Evolutionary conservation across 2,797 vertebrate species (phyloP).

Genomic region (Lepilemur septentrionalis): DNA sequence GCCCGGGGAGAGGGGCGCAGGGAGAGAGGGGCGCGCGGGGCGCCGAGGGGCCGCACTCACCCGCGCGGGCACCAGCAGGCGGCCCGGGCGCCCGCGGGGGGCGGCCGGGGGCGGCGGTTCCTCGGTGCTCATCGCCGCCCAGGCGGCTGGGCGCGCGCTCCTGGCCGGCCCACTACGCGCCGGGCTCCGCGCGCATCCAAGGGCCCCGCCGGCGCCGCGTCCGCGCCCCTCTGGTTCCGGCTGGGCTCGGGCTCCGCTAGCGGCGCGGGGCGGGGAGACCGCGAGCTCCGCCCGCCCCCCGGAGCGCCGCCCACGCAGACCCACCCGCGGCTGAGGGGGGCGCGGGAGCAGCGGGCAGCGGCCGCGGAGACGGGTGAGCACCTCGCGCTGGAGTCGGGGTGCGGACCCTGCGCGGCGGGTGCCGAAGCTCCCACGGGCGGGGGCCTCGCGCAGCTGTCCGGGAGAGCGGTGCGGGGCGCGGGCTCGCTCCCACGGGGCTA

Average conservation of each 20-base stretch:
- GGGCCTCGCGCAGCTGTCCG: background rate
- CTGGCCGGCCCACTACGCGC: background rate
- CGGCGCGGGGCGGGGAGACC: no score
- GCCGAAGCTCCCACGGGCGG: no score
- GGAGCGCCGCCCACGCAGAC: background rate
- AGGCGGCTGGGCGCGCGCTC: background rate
- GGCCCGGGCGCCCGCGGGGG: constrained; percentile 89
- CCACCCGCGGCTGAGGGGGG: background rate
- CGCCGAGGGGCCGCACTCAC: constrained; percentile 84
- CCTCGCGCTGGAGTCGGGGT: no score
- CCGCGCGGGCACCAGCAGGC: constrained; percentile 90
- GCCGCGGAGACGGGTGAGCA: no score
- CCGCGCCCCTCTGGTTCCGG: background rate
- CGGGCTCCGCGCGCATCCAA: background rate
- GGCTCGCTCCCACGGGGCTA: background rate
- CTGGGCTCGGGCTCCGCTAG: background rate
- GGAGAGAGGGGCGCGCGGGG: background rate
- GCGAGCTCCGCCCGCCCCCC: background rate
- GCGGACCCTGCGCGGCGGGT: no score
- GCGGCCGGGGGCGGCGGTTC: constrained; percentile 87
- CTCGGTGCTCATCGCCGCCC: constrained; percentile 86
- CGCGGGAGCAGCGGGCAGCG: no score
- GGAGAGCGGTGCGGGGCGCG: accelerated
- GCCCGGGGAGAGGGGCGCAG: accelerated
- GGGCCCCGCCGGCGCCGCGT: background rate